phyloP scores from a whole-genome alignment of 2,113 vertebrate species.

The Dinomys branickii region DNA sequence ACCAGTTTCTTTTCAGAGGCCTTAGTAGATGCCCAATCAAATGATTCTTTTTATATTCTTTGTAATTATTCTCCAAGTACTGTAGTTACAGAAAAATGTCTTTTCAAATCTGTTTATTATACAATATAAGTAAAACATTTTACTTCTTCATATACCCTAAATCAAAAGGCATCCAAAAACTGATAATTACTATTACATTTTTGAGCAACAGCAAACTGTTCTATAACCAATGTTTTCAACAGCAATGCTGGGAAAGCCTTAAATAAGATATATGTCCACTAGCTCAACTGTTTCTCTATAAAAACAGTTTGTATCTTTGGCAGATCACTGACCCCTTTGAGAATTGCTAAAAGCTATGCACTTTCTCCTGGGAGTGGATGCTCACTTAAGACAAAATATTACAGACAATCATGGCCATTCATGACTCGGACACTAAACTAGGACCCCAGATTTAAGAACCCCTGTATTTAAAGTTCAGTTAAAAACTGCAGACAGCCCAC shows the following conservation, averaged over 20 bases:
- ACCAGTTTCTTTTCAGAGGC: not conserved
- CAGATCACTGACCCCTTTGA: not conserved
- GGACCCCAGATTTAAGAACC: not conserved
- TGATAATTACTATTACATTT: not conserved
- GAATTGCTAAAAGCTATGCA: not conserved
- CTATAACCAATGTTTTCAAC: not conserved
- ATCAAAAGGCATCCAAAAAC: not conserved
- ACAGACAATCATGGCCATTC: not conserved
- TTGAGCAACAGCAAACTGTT: not conserved
- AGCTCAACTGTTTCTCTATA: not conserved
- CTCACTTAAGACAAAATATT: not conserved
- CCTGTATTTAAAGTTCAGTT: not conserved
- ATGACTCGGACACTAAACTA: not conserved
- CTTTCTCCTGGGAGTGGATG: not conserved
- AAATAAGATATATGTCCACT: not conserved
- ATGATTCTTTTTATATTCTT: not conserved
- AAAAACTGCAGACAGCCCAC: not conserved
- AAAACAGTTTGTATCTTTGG: not conserved
- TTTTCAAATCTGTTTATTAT: not conserved
- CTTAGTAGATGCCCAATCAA: not conserved
- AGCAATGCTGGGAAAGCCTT: not conserved
- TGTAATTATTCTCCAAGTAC: not conserved
- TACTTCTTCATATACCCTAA: not conserved
- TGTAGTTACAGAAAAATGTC: not conserved
- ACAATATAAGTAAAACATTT: not conserved